Conservation (phyloP, 1,140 invertebrate species). For the Odontomachus brunneus region DNA sequence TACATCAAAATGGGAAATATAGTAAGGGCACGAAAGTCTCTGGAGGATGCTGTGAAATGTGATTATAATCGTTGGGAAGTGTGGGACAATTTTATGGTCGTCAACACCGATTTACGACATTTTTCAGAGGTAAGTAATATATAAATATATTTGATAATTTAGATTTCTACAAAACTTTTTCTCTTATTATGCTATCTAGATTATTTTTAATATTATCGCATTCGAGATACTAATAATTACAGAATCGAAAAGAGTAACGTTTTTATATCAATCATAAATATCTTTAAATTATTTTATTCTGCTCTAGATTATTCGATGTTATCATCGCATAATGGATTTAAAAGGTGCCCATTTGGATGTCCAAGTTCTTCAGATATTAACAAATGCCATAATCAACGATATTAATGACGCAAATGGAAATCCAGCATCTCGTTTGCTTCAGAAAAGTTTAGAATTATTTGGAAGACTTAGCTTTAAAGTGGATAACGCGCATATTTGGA, state of each 20-base stretch:
- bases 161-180: slow-evolving; percentile 21
- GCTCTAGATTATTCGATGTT: slow-evolving; percentile 91
- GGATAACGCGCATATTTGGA: slow-evolving; percentile 91
- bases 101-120: slow-evolving; percentile 91
- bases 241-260: neutral
- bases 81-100: slow-evolving; percentile 97
- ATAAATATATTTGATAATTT: slow-evolving; percentile 23
- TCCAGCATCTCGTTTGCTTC: slow-evolving; percentile 85
- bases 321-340: slow-evolving; percentile 93
- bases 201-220: neutral
- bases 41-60: slow-evolving; percentile 96
- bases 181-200: slow-evolving; percentile 11
- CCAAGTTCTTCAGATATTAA: slow-evolving; percentile 91
- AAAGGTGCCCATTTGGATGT: slow-evolving; percentile 93
- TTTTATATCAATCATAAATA: slow-evolving; percentile 31
- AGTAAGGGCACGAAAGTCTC: slow-evolving; percentile 91
- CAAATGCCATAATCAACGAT: slow-evolving; percentile 89
- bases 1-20: slow-evolving; percentile 96
- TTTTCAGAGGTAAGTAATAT: slow-evolving; percentile 87
- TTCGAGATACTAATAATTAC: neutral
- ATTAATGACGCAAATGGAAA: slow-evolving; percentile 87
- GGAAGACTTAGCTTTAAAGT: slow-evolving; percentile 91
- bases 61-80: slow-evolving; percentile 98
- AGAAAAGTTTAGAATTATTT: slow-evolving; percentile 91
- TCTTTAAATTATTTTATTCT: slow-evolving; percentile 43